phyloP scores from a whole-genome alignment of 2,888 invertebrate species.

The Meteorus cinctellus region DNA sequence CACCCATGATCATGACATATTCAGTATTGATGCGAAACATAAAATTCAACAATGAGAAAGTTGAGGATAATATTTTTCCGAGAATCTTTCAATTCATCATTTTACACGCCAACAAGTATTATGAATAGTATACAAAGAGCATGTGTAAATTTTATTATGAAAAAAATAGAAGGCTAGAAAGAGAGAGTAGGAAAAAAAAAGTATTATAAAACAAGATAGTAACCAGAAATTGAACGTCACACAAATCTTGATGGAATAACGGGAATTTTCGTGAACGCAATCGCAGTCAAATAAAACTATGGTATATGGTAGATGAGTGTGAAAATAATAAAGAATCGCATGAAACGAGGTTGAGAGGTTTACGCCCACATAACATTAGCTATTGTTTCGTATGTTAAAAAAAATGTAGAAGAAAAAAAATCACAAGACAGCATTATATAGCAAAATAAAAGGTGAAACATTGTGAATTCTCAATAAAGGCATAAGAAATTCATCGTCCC shows the following conservation, averaged over 20 bases:
- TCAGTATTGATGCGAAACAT: conserved; percentile 15
- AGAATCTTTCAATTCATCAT: conserved; percentile 9
- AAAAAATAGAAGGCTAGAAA: background rate
- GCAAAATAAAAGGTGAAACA: conserved; percentile 5
- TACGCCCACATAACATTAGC: conserved; percentile 27
- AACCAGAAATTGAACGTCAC: background rate
- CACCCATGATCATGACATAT: conserved; percentile 35
- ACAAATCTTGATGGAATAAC: background rate
- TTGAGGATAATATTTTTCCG: background rate
- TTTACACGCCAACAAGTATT: background rate
- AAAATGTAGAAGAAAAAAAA: conserved; percentile 16
- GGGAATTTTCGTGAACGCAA: conserved; percentile 3
- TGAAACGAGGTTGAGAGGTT: conserved; percentile 26
- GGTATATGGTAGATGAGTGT: conserved; percentile 2
- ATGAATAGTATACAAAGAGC: conserved; percentile 5
- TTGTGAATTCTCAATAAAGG: background rate
- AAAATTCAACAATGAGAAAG: conserved; percentile 14
- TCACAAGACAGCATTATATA: background rate
- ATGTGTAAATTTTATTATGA: background rate
- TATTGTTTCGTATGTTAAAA: conserved; percentile 25
- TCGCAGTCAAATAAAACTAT: background rate
- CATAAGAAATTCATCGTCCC: conserved; percentile 24
- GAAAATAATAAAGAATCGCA: conserved; percentile 2
- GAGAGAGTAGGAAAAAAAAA: background rate
- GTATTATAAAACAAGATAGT: background rate